A percentile compares a stretch with the other conserved stretches of the same genome.
phyloP scores from a whole-genome alignment of 1,140 invertebrate genomes.

The Cotesia typhae region DNA sequence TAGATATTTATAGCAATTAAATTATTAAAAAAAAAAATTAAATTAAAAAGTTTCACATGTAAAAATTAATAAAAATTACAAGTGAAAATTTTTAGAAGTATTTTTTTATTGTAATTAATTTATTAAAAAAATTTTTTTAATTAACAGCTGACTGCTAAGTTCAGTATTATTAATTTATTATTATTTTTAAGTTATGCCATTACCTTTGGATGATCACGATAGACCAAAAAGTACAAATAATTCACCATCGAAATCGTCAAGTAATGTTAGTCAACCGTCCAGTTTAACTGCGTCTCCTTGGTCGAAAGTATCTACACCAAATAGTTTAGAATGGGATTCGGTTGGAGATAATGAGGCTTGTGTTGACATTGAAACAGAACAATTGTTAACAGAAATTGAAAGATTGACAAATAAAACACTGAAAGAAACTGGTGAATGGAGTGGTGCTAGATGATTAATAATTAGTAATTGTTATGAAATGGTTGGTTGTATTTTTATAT shows the following conservation, averaged over 20 bases:
- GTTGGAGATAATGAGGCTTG: slow-evolving; percentile 63
- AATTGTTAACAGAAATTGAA: slow-evolving; percentile 67
- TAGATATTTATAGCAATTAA: too few species aligned
- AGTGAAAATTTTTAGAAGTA: too few species aligned
- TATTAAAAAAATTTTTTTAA: too few species aligned
- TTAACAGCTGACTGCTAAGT: too few species aligned
- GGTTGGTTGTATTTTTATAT: slow-evolving; percentile 57
- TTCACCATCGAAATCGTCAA: slow-evolving; percentile 47
- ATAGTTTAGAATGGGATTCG: slow-evolving; percentile 69
- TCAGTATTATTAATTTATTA: neutral
- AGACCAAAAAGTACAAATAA: slow-evolving; percentile 43
- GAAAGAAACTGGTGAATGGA: slow-evolving; percentile 66
- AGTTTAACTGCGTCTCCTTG: slow-evolving; percentile 62
- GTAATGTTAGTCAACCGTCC: slow-evolving; percentile 53
- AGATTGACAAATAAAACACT: slow-evolving; percentile 65
- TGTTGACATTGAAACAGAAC: slow-evolving; percentile 65
- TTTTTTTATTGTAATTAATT: too few species aligned
- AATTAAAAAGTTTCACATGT: too few species aligned
- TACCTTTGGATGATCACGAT: slow-evolving; percentile 42
- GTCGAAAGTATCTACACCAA: slow-evolving; percentile 67
- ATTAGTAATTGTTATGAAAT: slow-evolving; percentile 32
- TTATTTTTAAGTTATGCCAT: slow-evolving; percentile 44
- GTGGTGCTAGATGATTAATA: slow-evolving; percentile 53
- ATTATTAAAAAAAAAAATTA: too few species aligned
- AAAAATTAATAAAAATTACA: too few species aligned